phyloP scores from a whole-genome alignment of 2,113 vertebrate species.

The Salvelinus fontinalis region DNA sequence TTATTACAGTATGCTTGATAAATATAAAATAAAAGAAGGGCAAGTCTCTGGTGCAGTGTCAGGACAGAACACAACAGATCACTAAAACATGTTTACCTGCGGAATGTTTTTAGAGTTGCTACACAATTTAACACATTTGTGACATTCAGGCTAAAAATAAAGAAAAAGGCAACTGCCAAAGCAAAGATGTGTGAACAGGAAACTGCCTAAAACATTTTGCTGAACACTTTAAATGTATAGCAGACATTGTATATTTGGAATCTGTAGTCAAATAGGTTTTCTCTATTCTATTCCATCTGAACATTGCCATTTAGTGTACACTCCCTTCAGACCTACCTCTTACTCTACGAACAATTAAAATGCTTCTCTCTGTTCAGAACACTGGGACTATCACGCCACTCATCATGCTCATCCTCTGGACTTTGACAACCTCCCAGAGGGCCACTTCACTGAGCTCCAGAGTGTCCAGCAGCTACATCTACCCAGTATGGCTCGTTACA shows the following conservation, averaged over 20 bases:
- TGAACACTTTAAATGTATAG: background rate
- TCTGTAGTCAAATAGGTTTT: background rate
- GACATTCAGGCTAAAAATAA: background rate
- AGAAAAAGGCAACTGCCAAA: slow-evolving; percentile 12
- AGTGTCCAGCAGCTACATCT: slow-evolving; percentile 89
- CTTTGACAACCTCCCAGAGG: slow-evolving; percentile 88
- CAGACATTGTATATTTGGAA: background rate
- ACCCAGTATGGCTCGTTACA: slow-evolving; percentile 83
- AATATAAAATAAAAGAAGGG: background rate
- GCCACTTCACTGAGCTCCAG: slow-evolving; percentile 95
- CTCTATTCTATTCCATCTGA: no score
- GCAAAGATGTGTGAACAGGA: slow-evolving; percentile 49
- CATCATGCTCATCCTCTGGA: slow-evolving; percentile 83
- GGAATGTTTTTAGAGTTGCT: background rate
- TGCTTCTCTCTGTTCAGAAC: slow-evolving; percentile 64
- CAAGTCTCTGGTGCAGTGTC: background rate
- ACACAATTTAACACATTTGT: background rate
- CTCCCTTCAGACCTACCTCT: background rate
- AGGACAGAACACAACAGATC: background rate
- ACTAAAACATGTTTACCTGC: background rate
- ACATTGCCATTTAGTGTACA: no score
- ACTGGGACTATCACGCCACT: slow-evolving; percentile 89
- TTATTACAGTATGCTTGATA: no score
- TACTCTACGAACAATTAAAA: background rate
- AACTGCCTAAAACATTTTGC: slow-evolving; percentile 15